A percentile compares a stretch with the other conserved stretches of the same genome.
These are phyloP conservation scores for Anaspis maculata DNA, from an alignment of 2,888 invertebrate species.

Conservation along the genomic window DNA sequence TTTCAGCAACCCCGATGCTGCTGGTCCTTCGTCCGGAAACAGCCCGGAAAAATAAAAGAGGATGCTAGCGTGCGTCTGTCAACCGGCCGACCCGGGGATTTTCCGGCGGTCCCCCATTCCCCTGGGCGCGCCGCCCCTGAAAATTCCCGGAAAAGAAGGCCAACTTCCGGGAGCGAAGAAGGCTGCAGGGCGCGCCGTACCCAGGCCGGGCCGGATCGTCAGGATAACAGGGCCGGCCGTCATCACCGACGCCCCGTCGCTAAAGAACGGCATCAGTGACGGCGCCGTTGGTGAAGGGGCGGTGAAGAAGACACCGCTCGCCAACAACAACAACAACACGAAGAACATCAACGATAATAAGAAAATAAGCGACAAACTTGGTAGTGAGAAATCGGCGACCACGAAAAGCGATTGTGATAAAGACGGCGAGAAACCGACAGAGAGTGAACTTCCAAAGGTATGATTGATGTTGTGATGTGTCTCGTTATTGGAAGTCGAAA, in stretches of 20 bases:
- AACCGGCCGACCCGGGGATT: conserved; percentile 52
- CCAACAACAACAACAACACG: conserved; percentile 3
- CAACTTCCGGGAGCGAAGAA: too few relatives aligned
- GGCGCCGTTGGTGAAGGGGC: conserved; percentile 4
- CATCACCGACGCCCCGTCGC: conserved; percentile 27
- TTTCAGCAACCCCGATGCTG: too few relatives aligned
- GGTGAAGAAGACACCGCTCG: too few relatives aligned
- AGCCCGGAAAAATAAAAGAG: too few relatives aligned
- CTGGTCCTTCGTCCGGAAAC: too few relatives aligned
- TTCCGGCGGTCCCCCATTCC: conserved; percentile 49
- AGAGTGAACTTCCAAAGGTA: conserved; percentile 1
- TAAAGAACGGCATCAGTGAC: conserved; percentile 2
- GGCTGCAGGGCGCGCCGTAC: conserved; percentile 28
- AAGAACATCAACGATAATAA: too few relatives aligned
- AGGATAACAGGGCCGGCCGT: conserved; percentile 23
- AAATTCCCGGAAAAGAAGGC: too few relatives aligned
- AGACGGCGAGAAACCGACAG: conserved; percentile 6
- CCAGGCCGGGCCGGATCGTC: conserved; percentile 30
- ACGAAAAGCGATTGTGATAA: conserved; percentile 3
- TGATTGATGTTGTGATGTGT: too few relatives aligned
- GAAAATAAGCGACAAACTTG: too few relatives aligned
- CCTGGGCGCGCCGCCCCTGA: conserved; percentile 40
- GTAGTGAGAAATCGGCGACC: not conserved
- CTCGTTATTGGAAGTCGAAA: too few relatives aligned
- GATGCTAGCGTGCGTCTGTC: conserved; percentile 63